Base-by-base conservation (phyloP, 2,888 invertebrate species). In the Morpho achilles region DNA sequence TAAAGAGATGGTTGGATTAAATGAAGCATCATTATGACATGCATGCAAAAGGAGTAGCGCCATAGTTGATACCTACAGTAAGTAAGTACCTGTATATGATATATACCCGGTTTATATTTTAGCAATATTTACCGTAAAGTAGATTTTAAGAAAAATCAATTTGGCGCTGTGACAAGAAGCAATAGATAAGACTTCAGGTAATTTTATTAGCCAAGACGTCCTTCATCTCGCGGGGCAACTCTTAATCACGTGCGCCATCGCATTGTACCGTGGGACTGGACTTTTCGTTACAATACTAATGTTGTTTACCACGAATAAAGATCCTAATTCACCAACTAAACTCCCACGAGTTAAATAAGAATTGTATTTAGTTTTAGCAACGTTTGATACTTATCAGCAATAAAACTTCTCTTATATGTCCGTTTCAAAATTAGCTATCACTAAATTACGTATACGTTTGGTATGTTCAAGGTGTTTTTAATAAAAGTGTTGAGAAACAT, bases 231-330 rank as follows among this genome's bases (percentile, higher is more conserved):
- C 40, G 22, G 9, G 22, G 43, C 22, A 58, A 50, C 32, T 22
- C 40, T 16, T 58, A 56, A 63, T 62, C 53, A 56, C 44, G 10
- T 22, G 43, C 32, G 23, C 45, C 50, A 53, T 58, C 53, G 50
- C 43, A 56, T 54, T 47, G 55, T 53, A 9, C 50, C 60, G 62
- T 63, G 62, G 48, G 62, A 63, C 41, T 55, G 39, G 16, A 45
- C 23, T 48, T 59, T 50, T 50, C 48, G 46, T 46, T 9, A 22
- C 54, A 51, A 59, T 62, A 42, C 9, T 23, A 60, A 60, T 54
- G 59, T 62, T 62, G 46, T 57, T 57, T 57, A 41, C 56, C 52
- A 51, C 54, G 52, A 52, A 16, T 47, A 46, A 53, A 46, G 55
- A 53, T 49, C 50, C 53, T 49, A 58, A 53, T 9, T 41, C 45